Evolutionary conservation across 2,888 invertebrate genomes (phyloP).

Genomic region (Epistrophella euchroma): DNA sequence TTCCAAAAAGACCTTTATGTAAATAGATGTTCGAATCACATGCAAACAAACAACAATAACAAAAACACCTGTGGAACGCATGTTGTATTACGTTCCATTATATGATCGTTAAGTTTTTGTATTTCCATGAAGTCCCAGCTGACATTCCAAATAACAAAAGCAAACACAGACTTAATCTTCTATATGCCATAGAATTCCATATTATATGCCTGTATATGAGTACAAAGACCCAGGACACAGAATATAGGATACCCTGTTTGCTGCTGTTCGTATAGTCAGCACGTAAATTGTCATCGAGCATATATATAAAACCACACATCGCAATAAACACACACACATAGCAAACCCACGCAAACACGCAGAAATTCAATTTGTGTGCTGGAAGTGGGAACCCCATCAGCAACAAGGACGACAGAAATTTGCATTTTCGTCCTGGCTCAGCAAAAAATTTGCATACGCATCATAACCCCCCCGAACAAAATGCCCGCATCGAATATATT

Average conservation of each 20-base stretch:
- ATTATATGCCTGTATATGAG: neutral
- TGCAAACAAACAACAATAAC: neutral
- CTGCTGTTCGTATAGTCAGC: neutral
- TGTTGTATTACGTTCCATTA: constrained; percentile 34
- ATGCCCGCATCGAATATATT: neutral
- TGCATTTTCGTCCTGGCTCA: constrained; percentile 60
- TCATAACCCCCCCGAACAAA: neutral
- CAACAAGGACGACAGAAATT: constrained; percentile 65
- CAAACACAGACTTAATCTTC: constrained; percentile 38
- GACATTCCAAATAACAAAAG: constrained; percentile 35
- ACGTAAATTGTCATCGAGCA: constrained; percentile 47
- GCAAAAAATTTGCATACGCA: constrained; percentile 47
- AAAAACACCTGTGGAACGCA: constrained; percentile 63
- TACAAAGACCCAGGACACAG: constrained; percentile 10
- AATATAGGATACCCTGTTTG: constrained; percentile 9
- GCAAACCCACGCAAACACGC: constrained; percentile 13
- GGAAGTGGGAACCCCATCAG: constrained; percentile 47
- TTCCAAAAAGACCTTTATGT: constrained; percentile 2
- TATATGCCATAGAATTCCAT: constrained; percentile 33
- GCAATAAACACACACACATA: neutral
- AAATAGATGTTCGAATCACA: neutral
- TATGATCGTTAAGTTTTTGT: constrained; percentile 47
- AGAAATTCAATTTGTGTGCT: constrained; percentile 66
- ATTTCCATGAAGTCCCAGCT: constrained; percentile 30
- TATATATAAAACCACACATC: neutral